Conservation (phyloP, 2,797 vertebrate genomes). For the Coregonus sp. region DNA sequence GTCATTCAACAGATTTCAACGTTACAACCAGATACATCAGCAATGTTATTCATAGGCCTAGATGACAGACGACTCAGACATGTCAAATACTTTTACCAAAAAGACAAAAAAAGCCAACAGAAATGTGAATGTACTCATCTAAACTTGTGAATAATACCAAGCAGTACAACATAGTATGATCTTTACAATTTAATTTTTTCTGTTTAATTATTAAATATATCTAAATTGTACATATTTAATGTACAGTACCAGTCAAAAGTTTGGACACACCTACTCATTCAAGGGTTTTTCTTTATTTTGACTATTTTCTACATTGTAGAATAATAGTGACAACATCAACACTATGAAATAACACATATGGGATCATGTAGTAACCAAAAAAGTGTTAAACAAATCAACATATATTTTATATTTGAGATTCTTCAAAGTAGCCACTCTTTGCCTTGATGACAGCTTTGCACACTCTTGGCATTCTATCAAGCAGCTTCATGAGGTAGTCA, state of each 20-base stretch:
- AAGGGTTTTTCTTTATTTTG: too few relatives aligned
- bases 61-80: conserved; percentile 24
- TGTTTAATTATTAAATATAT: conserved; percentile 49
- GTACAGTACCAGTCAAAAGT: not conserved
- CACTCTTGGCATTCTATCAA: too few relatives aligned
- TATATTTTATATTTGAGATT: too few relatives aligned
- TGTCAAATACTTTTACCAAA: conserved; percentile 29
- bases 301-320: too few relatives aligned
- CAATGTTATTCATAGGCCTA: not conserved
- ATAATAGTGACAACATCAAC: too few relatives aligned
- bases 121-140: conserved; percentile 35
- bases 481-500: too few relatives aligned
- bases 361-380: too few relatives aligned
- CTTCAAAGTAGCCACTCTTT: too few relatives aligned
- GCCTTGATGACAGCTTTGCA: too few relatives aligned
- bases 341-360: too few relatives aligned
- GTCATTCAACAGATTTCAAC: conserved; percentile 34
- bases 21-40: not conserved
- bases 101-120: conserved; percentile 29
- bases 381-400: too few relatives aligned
- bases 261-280: too few relatives aligned
- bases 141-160: conserved; percentile 32
- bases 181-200: conserved; percentile 38
- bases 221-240: conserved; percentile 44
- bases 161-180: conserved; percentile 17